phyloP scores from a whole-genome alignment of 2,113 vertebrate species.

The Progne subis region DNA sequence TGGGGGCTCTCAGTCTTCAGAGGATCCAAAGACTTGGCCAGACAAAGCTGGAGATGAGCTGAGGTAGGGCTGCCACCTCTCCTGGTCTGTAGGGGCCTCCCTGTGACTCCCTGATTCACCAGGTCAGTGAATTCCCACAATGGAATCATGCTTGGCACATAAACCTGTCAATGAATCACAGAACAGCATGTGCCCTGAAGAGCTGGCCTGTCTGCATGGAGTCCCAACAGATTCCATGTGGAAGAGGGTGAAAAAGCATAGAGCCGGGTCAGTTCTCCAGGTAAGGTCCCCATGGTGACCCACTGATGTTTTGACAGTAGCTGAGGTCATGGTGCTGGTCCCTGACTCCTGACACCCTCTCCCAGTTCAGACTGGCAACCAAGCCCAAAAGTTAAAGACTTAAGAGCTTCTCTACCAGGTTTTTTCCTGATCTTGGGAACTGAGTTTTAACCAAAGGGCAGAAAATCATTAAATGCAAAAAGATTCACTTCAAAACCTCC shows the following conservation, averaged over 20 bases:
- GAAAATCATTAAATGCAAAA: background rate
- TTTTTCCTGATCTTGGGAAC: background rate
- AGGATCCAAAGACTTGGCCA: background rate
- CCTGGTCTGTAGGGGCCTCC: background rate
- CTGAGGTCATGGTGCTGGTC: background rate
- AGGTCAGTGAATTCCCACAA: background rate
- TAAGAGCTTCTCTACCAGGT: background rate
- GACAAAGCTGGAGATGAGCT: background rate
- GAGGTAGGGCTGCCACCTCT: background rate
- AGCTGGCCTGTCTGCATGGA: background rate
- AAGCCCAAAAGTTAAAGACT: background rate
- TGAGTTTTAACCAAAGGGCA: background rate
- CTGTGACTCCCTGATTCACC: background rate
- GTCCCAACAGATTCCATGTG: background rate
- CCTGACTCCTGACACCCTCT: background rate
- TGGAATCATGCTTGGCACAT: fast-evolving
- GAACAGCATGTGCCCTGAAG: fast-evolving
- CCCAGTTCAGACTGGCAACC: background rate
- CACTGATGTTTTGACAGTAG: background rate
- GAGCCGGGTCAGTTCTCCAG: background rate
- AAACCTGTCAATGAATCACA: background rate
- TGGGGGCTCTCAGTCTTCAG: background rate
- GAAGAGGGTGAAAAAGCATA: background rate
- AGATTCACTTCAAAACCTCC: background rate
- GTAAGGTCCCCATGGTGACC: background rate